Conservation (phyloP, 2,888 invertebrate genomes). For the Amiota communis region DNA sequence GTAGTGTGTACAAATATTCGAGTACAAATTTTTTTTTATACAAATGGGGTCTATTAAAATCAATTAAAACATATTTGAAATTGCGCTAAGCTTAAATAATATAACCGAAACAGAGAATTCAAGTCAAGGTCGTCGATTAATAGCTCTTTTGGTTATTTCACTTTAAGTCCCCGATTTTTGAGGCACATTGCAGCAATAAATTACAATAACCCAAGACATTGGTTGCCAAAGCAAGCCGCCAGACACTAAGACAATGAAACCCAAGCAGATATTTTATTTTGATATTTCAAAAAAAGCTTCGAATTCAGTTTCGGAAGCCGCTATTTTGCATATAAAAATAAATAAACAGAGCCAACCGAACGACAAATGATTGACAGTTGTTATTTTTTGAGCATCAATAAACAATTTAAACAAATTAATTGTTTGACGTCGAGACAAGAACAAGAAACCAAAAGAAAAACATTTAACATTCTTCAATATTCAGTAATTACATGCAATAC, state of each 20-base stretch:
- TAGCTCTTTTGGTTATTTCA: background rate
- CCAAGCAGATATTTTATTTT: too few species aligned
- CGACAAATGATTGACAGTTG: too few species aligned
- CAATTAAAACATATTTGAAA: background rate
- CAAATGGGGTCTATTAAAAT: background rate
- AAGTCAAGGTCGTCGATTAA: background rate
- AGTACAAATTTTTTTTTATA: background rate
- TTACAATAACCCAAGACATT: too few species aligned
- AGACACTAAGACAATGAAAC: too few species aligned
- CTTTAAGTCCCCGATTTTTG: background rate
- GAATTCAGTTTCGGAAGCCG: background rate
- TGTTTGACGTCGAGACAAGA: too few species aligned
- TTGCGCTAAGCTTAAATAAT: background rate
- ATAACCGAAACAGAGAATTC: background rate
- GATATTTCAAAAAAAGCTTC: background rate
- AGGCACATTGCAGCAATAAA: too few species aligned
- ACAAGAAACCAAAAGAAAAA: too few species aligned
- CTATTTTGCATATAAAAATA: constrained; percentile 15
- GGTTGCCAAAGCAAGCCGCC: too few species aligned
- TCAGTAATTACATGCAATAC: too few species aligned
- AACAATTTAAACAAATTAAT: too few species aligned
- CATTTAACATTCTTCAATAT: background rate
- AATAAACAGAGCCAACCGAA: constrained; percentile 2
- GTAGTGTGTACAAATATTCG: background rate
- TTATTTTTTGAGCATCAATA: too few species aligned